phyloP scores from a whole-genome alignment of 1,140 invertebrate genomes.

The roundworm (Caenorhabditis elegans) region WBcel235 BX284602.5:15032501-15033000 shows the following conservation, averaged over 20 bases:
- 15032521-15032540: no score
- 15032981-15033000: conserved; percentile 33
- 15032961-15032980: neutral
- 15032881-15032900: neutral
- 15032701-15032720: no score
- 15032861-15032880: neutral
- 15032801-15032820: neutral
- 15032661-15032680: no score
- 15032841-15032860: neutral
- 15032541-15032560: no score
- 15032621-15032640: no score
- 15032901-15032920: neutral
- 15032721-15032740: no score
- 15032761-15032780: neutral
- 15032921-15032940: neutral
- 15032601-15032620: no score
- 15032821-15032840: neutral
- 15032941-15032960: neutral
- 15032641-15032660: no score
- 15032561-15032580: no score
- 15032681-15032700: no score
- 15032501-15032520: no score
- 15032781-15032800: neutral
- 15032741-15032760: neutral
- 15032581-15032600: no score